A percentile compares a stretch with the other conserved stretches of the same genome.
Conservation (phyloP, 2,113 vertebrate genomes). For the Gobius niger region DNA sequence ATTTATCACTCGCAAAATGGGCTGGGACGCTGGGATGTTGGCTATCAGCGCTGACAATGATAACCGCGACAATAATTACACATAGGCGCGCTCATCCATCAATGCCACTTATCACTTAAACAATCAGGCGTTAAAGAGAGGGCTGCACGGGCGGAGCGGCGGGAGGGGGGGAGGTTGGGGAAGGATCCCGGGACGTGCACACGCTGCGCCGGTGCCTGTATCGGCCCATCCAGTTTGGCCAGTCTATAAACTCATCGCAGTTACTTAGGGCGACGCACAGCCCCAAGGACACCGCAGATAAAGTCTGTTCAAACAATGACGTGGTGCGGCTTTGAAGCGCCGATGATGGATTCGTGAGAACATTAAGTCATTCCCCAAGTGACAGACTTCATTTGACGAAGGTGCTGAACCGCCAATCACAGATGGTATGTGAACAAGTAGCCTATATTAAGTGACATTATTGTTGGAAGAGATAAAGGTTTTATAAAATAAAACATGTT, state of each 20-base stretch:
- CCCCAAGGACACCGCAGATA: not conserved
- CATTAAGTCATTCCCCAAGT: not conserved
- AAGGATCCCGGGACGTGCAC: constrained; percentile 50
- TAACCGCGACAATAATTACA: constrained; percentile 80
- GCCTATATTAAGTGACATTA: not conserved
- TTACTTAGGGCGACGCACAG: constrained; percentile 17
- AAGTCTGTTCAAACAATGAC: not conserved
- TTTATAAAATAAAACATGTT: too few species aligned
- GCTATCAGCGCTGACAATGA: constrained; percentile 75
- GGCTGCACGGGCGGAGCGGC: constrained; percentile 27
- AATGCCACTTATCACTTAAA: constrained; percentile 75
- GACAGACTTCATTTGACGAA: not conserved
- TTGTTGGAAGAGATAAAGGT: not conserved
- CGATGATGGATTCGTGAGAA: constrained; percentile 6
- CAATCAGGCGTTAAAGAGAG: constrained; percentile 62
- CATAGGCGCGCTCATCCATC: constrained; percentile 75
- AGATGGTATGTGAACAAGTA: not conserved
- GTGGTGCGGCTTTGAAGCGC: not conserved
- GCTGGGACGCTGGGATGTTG: constrained; percentile 69
- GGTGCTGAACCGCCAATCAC: not conserved
- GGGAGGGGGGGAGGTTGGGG: too few species aligned
- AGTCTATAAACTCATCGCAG: constrained; percentile 16
- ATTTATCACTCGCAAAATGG: constrained; percentile 77
- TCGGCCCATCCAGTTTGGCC: constrained; percentile 39
- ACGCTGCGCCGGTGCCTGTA: constrained; percentile 16